Conservation (phyloP, 2,888 invertebrate genomes). For the Pterobdella sp. region DNA sequence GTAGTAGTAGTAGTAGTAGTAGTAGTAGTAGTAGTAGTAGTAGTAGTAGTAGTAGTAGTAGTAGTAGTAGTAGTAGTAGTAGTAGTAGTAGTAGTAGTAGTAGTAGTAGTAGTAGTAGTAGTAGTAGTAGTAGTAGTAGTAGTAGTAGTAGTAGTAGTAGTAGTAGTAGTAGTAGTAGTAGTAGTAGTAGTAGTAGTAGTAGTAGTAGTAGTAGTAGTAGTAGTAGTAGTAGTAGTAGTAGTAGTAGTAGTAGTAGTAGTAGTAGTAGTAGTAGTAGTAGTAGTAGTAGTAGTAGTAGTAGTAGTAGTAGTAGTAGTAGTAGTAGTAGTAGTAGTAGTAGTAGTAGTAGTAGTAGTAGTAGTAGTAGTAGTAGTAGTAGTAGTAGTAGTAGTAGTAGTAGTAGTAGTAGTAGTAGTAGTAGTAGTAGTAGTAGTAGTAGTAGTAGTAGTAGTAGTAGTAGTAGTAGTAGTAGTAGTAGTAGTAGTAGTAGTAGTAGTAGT, state of each 20-base stretch:
- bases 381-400: slow-evolving; percentile 20
- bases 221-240: not conserved
- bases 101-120: not conserved
- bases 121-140: not conserved
- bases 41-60: not conserved
- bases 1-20: not conserved
- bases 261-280: slow-evolving; percentile 22
- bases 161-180: not conserved
- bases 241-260: slow-evolving; percentile 19
- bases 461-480: slow-evolving; percentile 14
- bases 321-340: slow-evolving; percentile 16
- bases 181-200: not conserved
- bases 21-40: not conserved
- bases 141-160: slow-evolving; percentile 5
- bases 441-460: slow-evolving; percentile 19
- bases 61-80: not conserved
- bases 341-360: slow-evolving; percentile 20
- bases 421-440: not conserved
- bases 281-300: slow-evolving; percentile 23
- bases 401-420: slow-evolving; percentile 2
- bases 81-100: not conserved
- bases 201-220: not conserved
- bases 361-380: slow-evolving; percentile 22
- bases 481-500: slow-evolving; percentile 9
- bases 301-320: slow-evolving; percentile 12